Evolutionary conservation across 2,888 invertebrate genomes (phyloP), one percentile per base, ranked within the genome.

Genomic region (Norana najaformis): DNA sequence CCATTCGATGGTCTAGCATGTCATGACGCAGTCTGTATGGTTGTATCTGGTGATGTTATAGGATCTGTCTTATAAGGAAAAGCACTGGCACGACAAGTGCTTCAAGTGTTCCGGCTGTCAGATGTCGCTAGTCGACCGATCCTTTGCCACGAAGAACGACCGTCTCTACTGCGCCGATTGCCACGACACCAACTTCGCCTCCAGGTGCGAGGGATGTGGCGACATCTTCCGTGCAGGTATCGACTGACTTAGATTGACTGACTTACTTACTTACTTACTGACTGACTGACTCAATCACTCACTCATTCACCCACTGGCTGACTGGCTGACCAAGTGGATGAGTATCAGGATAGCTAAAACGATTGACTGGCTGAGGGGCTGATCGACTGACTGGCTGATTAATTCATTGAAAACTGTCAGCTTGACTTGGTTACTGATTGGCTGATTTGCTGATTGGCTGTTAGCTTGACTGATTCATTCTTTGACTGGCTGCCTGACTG

Each of bases 21-120:
- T 23, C 47, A 47, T 23, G 47, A 47, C 47, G 20, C 47, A 47
- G 47, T 47, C 47, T 47, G 20, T 47, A 23, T 47, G 23, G 23
- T 69, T n/a, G n/a, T 8, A 69, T 13, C 30, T 69, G 69, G 69
- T 69, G 69, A 6, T 85, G 20, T 35, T 95, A 99, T 96, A 99
- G 99, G 99, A 99, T 96, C 96, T 99, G 96, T 99, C 99, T 93
- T 99, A 99, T 97, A 99, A 99, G 96, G 99, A 99, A 96, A 98
- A 98, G 96, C 99, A 99, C 96, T 99, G 99, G 99, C 99, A 99
- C 95, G 99, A 99, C 96, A 97, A 98, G 89, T 99, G 99, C 95
- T 99, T 99, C 97, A 96, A 99, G 94, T 99, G 99, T 96, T 97
- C 97, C 95, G 98, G 98, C 96, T 99, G 99, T 96, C 97, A 98